phyloP scores from a whole-genome alignment of 2,797 vertebrate species.

The Argyrosomus regius region DNA sequence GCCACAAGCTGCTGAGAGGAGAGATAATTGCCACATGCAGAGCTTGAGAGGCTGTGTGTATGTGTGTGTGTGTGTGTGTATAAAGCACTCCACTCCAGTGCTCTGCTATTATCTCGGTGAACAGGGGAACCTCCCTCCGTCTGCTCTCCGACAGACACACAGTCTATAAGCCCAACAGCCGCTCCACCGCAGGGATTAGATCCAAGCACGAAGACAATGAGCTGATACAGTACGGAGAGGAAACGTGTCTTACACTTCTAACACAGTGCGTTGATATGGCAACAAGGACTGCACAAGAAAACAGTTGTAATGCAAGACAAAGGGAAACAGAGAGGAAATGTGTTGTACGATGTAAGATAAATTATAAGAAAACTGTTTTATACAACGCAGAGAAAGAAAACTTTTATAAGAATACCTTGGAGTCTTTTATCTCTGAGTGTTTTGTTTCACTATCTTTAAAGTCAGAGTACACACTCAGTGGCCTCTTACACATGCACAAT shows the following conservation, averaged over 20 bases:
- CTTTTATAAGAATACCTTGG: neutral
- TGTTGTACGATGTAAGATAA: neutral
- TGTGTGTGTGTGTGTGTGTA: slow-evolving; percentile 49
- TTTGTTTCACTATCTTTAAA: neutral
- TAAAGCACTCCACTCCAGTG: slow-evolving; percentile 70
- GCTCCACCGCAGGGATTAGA: slow-evolving; percentile 68
- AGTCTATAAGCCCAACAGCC: slow-evolving; percentile 57
- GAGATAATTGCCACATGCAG: slow-evolving; percentile 80
- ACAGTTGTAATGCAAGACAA: slow-evolving; percentile 20
- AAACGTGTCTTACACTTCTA: slow-evolving; percentile 14
- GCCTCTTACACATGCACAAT: neutral
- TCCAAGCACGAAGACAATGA: slow-evolving; percentile 59
- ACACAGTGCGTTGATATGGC: slow-evolving; percentile 49
- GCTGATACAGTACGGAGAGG: slow-evolving; percentile 28
- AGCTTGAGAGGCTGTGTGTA: slow-evolving; percentile 62
- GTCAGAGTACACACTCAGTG: neutral
- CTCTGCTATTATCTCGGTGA: slow-evolving; percentile 73
- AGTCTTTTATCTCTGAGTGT: neutral
- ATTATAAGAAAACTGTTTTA: neutral
- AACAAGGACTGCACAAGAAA: slow-evolving; percentile 14
- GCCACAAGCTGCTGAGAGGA: slow-evolving; percentile 74
- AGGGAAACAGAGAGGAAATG: neutral
- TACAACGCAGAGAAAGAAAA: neutral
- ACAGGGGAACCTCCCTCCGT: slow-evolving; percentile 71
- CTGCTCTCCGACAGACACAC: slow-evolving; percentile 61